Evolutionary conservation across 1,140 invertebrate genomes (phyloP).

Genomic region (Rhopalosiphum maidis): DNA sequence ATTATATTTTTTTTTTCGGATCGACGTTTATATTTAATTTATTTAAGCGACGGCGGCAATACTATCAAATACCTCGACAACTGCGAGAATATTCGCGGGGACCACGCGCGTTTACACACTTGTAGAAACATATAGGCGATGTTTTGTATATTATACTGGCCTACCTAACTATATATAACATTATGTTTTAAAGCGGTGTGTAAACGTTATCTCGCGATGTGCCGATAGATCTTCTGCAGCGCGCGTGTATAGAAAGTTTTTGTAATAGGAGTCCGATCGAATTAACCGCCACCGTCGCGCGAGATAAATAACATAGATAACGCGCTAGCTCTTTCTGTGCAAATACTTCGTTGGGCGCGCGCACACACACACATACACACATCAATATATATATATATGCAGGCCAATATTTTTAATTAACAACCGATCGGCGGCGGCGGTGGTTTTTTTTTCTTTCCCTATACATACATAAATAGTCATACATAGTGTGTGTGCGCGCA

Average conservation of each 20-base stretch:
- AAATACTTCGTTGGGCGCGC: neutral
- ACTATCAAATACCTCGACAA: neutral
- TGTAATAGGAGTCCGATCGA: constrained; percentile 45
- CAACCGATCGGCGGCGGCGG: constrained; percentile 20
- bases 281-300: constrained; percentile 39
- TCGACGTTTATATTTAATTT: neutral
- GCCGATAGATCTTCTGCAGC: constrained; percentile 46
- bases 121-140: neutral
- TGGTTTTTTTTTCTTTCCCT: neutral
- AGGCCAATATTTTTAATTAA: constrained; percentile 53
- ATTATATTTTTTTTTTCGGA: neutral
- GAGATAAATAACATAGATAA: constrained; percentile 57
- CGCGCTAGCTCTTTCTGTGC: constrained; percentile 30
- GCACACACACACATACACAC: neutral
- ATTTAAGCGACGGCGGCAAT: neutral
- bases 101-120: constrained; percentile 5
- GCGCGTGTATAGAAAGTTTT: constrained; percentile 36
- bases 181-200: neutral
- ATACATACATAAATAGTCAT: neutral
- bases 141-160: neutral
- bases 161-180: neutral
- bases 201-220: constrained; percentile 37
- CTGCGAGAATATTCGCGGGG: constrained; percentile 23
- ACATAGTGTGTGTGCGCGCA: neutral
- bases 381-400: neutral